Base-by-base conservation (phyloP, 2,113 vertebrate species). In the Aramus guarauna region DNA sequence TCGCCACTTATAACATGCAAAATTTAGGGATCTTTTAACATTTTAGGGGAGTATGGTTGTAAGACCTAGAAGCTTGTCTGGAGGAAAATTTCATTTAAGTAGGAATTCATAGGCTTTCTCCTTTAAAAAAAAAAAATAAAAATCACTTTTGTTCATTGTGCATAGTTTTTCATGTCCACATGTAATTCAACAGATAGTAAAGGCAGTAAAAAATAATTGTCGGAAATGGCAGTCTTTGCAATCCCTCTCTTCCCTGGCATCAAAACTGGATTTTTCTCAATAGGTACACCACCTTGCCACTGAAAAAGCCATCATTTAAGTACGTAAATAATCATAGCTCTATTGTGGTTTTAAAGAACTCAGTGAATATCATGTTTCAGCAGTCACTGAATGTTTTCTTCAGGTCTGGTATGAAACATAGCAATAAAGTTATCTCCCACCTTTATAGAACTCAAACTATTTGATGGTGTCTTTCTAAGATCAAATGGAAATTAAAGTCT, bases 401-500 rank as follows among this genome's bases (percentile, higher is more conserved):
- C 90, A 95, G 73, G 45, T 94, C 91, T 90, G 95, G 85, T 92
- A 92, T 94, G 91, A 94, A 95, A 77, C 91, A 96, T 39, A 94
- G 85, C 87, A 95, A 92, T 94, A 91, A 93, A 93, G 91, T 90
- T 97, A 88, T 97, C 90, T 95, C 92, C 80, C 43, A 39, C 66
- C 88, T 93, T 96, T 93, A 92, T 24, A 92, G 80, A 89, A 80
- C 60, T 47, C 90, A 90, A 97, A 93, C 27, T 95, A 94, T 97
- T 97, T 97, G 93, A 95, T 89, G 91, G 91, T 95, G 96, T 91
- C 34, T 92, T 50, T 97, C 82, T 84, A 90, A 97, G 93, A 96
- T 97, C 96, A 97, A 97, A 97, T 94, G 66, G 78, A 96, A 96
- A 94, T 96, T 94, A 91, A 96, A 94, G 81, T 90, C 80, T 97